phyloP scores from a whole-genome alignment of 2,888 invertebrate genomes.

The Celastrina argiolus region DNA sequence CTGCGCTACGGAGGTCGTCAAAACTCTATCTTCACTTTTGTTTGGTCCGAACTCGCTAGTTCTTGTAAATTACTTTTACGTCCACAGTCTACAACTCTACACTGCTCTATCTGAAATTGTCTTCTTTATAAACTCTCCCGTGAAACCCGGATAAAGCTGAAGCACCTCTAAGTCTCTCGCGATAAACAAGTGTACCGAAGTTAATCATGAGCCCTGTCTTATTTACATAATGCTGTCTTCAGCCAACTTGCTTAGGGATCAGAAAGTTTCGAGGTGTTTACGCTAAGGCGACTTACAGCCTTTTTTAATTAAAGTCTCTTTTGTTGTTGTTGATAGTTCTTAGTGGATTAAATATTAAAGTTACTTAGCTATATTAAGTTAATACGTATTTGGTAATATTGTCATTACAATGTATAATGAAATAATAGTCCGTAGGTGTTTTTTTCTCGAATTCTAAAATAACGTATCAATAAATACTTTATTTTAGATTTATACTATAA shows the following conservation, averaged over 20 bases:
- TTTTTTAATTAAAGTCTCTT: slow-evolving; percentile 20
- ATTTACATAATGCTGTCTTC: slow-evolving; percentile 71
- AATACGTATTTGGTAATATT: too few species aligned
- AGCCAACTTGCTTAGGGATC: slow-evolving; percentile 53
- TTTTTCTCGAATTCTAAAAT: too few species aligned
- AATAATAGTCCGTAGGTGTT: too few species aligned
- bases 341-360: too few species aligned
- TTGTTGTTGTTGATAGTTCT: background rate
- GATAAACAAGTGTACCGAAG: slow-evolving; percentile 40
- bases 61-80: background rate
- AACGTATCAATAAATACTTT: too few species aligned
- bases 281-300: slow-evolving; percentile 30
- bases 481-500: too few species aligned
- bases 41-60: too few species aligned
- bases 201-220: slow-evolving; percentile 64
- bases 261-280: slow-evolving; percentile 51
- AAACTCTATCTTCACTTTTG: too few species aligned
- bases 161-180: slow-evolving; percentile 23
- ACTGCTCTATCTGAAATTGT: background rate
- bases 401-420: too few species aligned
- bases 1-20: too few species aligned
- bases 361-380: too few species aligned
- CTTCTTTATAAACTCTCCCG: slow-evolving; percentile 24
- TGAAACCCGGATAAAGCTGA: slow-evolving; percentile 23
- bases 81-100: background rate